These are phyloP conservation scores for Psammodynastes pulverulentus DNA, from an alignment of 2,113 vertebrate species.

Conservation along the genomic window DNA sequence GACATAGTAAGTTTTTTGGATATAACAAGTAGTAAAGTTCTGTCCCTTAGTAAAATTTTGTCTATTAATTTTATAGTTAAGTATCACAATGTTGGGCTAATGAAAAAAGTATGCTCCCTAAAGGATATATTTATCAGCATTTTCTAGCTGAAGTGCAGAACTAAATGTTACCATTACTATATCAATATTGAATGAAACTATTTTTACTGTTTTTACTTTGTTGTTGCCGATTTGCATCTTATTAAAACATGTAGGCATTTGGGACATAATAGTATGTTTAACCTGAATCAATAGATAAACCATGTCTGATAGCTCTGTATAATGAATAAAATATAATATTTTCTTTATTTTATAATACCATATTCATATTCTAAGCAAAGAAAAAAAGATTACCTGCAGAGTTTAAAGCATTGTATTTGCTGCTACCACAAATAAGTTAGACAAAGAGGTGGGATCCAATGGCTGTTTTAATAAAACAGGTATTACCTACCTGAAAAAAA, in stretches of 20 bases:
- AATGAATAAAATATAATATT: slow-evolving; percentile 23
- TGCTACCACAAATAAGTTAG: slow-evolving; percentile 26
- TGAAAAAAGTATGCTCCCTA: background rate
- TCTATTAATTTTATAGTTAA: background rate
- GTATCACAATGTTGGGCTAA: background rate
- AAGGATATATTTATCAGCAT: background rate
- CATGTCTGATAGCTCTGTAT: background rate
- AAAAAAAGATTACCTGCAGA: slow-evolving; percentile 45
- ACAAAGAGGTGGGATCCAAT: slow-evolving; percentile 25
- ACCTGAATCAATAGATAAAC: background rate
- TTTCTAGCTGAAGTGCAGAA: background rate
- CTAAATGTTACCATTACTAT: background rate
- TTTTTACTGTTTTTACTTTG: background rate
- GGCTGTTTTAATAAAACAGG: background rate
- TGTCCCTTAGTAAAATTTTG: slow-evolving; percentile 28
- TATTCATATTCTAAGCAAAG: slow-evolving; percentile 55
- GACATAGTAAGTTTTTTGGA: background rate
- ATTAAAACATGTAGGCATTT: background rate
- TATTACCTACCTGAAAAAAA: background rate
- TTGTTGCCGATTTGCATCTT: background rate
- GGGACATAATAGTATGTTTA: background rate
- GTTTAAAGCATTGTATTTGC: slow-evolving; percentile 43
- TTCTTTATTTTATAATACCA: slow-evolving; percentile 33
- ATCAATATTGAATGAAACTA: background rate
- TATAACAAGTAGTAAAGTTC: slow-evolving; percentile 30